Conservation (phyloP, 1,140 invertebrate species). For the Halesus radiatus region DNA sequence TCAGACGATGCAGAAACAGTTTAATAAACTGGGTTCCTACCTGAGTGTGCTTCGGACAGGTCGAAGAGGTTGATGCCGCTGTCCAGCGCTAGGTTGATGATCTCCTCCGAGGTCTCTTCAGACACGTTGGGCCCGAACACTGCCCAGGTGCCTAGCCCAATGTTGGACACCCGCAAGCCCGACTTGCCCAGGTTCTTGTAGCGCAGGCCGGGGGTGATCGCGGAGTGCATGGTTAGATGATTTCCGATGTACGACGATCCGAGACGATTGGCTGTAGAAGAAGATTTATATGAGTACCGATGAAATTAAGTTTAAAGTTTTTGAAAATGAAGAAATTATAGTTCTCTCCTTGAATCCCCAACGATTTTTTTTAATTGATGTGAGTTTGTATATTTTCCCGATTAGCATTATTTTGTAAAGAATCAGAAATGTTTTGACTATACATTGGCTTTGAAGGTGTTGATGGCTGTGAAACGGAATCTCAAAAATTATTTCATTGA, state of each 20-base stretch:
- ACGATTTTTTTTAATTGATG: too few relatives aligned
- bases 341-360: too few relatives aligned
- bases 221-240: slow-evolving; percentile 68
- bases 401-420: too few relatives aligned
- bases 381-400: too few relatives aligned
- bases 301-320: too few relatives aligned
- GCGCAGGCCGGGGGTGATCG: slow-evolving; percentile 82
- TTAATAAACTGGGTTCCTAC: slow-evolving; percentile 59
- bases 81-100: slow-evolving; percentile 94
- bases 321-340: too few relatives aligned
- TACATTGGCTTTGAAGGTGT: too few relatives aligned
- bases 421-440: too few relatives aligned
- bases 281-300: neutral
- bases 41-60: slow-evolving; percentile 94
- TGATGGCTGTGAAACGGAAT: too few relatives aligned
- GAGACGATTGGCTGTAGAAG: slow-evolving; percentile 64
- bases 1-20: too few relatives aligned
- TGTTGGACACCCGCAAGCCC: slow-evolving; percentile 91
- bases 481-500: too few relatives aligned
- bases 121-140: slow-evolving; percentile 83
- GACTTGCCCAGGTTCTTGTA: slow-evolving; percentile 95
- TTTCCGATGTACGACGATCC: slow-evolving; percentile 66
- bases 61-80: slow-evolving; percentile 97
- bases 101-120: slow-evolving; percentile 92
- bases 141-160: slow-evolving; percentile 93